Percentiles rank a stretch among this genome's conserved stretches.
These are phyloP conservation scores for Agapornis canus DNA, from an alignment of 2,797 vertebrate species.

Conservation along the genomic window DNA sequence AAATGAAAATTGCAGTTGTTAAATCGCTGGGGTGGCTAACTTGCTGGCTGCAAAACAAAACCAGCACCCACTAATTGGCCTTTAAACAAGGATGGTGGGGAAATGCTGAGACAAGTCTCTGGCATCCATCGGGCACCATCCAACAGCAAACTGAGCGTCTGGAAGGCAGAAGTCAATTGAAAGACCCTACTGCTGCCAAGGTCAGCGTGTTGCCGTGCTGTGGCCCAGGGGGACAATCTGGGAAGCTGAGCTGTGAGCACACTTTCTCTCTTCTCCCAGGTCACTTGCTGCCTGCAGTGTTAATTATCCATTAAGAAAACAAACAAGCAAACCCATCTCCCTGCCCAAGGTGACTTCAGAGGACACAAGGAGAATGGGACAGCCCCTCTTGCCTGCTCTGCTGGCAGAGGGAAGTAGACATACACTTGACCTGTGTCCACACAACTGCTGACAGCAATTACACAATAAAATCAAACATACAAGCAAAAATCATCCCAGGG, in stretches of 20 bases:
- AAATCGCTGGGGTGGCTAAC: constrained; percentile 36
- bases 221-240: neutral
- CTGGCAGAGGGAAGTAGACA: neutral
- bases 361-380: neutral
- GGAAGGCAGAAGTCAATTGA: neutral
- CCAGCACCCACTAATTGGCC: constrained; percentile 54
- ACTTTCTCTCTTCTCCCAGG: neutral
- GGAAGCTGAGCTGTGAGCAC: neutral
- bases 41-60: constrained; percentile 41
- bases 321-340: neutral
- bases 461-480: neutral
- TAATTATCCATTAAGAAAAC: constrained; percentile 53
- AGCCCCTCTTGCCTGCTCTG: neutral
- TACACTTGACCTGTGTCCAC: neutral
- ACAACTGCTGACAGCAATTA: neutral
- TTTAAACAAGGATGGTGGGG: constrained; percentile 20
- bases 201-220: neutral
- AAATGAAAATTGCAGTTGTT: constrained; percentile 61
- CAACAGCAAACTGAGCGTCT: neutral
- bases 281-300: constrained; percentile 23
- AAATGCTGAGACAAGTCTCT: neutral
- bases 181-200: neutral
- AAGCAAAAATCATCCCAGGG: neutral
- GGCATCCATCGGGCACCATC: neutral
- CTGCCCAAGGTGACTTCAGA: constrained; percentile 22